Base-by-base conservation (phyloP, 2,888 invertebrate genomes). In the Eupithecia subumbrata region DNA sequence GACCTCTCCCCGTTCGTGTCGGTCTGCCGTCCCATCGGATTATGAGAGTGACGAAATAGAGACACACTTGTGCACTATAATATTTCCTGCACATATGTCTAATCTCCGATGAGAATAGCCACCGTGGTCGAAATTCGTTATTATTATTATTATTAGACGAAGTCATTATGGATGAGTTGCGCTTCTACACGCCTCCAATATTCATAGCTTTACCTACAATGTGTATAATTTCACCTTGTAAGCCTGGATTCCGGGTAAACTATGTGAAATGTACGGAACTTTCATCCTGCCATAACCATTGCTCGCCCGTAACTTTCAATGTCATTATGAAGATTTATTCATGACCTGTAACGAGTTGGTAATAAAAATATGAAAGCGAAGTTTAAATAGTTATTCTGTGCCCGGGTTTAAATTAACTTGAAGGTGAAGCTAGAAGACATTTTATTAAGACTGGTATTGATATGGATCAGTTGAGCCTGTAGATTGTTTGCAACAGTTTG, bases 151-250 rank as follows among this genome's bases (percentile, higher is more conserved):
- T 30, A 30, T 30, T 30, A 30, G 30, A 30, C 30, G 30, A 30
- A 30, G 43, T 48, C 48, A n/a, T 48, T 48, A 18, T 4, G 16
- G 18, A 18, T n/a, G 48, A 9, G 60, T 60, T 60, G 22, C 60
- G 12, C 25, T 60, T 60, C 60, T 60, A 56, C 4, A 25, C 11
- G 60, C 22, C 18, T 14, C 14, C 5, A 12, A 60, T 25, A 60
- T 25, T 25, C 25, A 25, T 0, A 9, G 40, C n/a, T 67, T 71
- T 74, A 56, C 11, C 67, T 68, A 64, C 34, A 64, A 34, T 64
- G 34, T 64, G 64, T 64, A 64, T 64, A 30, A 64, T 64, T 34
- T 64, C 34, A 64, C 64, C 34, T 30, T 34, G 64, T 64, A 34
- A 34, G 34, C 34, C 34, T 34, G 34, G 34, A 64, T 34, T 64